A percentile compares a stretch with the other conserved stretches of the same genome.
phyloP scores from a whole-genome alignment of 2,797 vertebrate species.

The Acridotheres tristis region DNA sequence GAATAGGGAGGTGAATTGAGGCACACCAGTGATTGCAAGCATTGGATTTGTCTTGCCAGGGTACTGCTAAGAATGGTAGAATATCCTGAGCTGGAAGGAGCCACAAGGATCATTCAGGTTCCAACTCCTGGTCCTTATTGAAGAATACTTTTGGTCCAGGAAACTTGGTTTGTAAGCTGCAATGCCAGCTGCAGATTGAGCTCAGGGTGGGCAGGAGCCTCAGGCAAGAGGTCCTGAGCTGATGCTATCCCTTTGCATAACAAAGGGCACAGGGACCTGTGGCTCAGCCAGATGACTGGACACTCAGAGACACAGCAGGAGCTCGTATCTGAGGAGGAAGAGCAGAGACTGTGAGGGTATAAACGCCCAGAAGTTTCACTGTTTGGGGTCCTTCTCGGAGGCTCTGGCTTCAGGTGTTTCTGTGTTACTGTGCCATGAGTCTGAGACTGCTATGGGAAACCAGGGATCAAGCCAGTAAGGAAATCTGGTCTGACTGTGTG shows the following conservation, averaged over 20 bases:
- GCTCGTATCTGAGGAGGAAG: not conserved
- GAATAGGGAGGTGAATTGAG: not conserved
- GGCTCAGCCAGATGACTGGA: not conserved
- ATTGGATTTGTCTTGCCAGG: not conserved
- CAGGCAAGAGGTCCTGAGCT: not conserved
- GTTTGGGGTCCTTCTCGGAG: rapidly evolving
- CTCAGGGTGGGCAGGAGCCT: not conserved
- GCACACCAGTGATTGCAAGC: not conserved
- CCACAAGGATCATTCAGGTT: not conserved
- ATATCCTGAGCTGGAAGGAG: not conserved
- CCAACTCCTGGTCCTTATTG: not conserved
- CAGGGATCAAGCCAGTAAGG: rapidly evolving
- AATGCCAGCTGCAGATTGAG: not conserved
- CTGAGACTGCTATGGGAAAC: not conserved
- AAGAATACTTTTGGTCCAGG: not conserved
- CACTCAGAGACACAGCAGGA: not conserved
- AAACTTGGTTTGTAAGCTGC: not conserved
- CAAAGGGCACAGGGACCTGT: not conserved
- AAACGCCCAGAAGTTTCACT: not conserved
- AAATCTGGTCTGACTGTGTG: not conserved
- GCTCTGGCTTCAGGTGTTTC: not conserved
- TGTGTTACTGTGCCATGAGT: not conserved
- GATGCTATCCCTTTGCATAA: not conserved
- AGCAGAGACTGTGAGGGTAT: not conserved
- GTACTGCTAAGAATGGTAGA: not conserved